Conservation (phyloP, 2,888 invertebrate species). For the Stenoptilia bipunctidactyla region DNA sequence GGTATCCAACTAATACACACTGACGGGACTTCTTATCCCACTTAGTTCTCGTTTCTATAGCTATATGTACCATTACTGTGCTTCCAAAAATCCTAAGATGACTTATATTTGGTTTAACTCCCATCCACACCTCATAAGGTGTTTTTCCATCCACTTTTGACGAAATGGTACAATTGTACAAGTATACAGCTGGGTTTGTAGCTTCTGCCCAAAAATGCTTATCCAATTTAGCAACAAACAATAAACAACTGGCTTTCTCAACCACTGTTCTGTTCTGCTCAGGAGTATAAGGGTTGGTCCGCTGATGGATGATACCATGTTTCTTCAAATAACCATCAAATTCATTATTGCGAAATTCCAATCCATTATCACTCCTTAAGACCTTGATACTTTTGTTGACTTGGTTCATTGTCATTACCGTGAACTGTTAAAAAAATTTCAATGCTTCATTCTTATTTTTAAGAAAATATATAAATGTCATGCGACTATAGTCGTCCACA, state of each 20-base stretch:
- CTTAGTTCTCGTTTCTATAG: constrained; percentile 22
- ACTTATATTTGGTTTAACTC: constrained; percentile 6
- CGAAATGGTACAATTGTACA: constrained; percentile 6
- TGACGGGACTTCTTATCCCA: constrained; percentile 24
- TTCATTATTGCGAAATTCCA: constrained; percentile 13
- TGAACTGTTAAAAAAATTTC: constrained; percentile 5
- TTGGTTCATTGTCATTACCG: constrained; percentile 9
- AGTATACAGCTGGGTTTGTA: constrained; percentile 15
- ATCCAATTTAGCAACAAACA: constrained; percentile 10
- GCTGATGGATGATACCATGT: constrained; percentile 13
- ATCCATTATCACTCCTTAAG: constrained; percentile 10
- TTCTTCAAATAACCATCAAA: constrained; percentile 12
- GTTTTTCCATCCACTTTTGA: constrained; percentile 7
- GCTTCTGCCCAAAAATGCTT: constrained; percentile 16
- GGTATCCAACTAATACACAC: constrained; percentile 27
- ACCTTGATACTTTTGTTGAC: constrained; percentile 7
- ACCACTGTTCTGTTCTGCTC: constrained; percentile 13
- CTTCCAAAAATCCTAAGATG: constrained; percentile 9
- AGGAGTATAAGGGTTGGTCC: constrained; percentile 14
- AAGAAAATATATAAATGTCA: constrained; percentile 9
- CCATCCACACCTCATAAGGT: constrained; percentile 11
- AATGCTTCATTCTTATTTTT: constrained; percentile 4
- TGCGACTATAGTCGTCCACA: constrained; percentile 17
- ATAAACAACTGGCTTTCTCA: constrained; percentile 11
- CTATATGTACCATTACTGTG: constrained; percentile 6